phyloP scores from a whole-genome alignment of 2,113 vertebrate species.

The Struthidea cinerea region DNA sequence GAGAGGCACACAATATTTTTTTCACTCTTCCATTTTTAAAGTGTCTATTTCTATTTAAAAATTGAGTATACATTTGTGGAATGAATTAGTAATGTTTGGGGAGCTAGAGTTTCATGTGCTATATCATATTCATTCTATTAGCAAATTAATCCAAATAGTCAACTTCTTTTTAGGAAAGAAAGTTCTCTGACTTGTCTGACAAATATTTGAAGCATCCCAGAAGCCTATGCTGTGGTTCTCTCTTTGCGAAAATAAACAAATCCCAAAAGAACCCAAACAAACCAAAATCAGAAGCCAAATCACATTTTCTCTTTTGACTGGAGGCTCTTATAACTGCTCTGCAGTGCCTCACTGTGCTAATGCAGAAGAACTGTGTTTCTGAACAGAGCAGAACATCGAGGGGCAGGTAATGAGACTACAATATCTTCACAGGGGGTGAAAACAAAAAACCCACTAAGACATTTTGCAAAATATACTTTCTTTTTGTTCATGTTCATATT shows the following conservation, averaged over 20 bases:
- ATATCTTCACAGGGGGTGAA: not conserved
- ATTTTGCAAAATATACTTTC: not conserved
- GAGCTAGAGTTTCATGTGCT: not conserved
- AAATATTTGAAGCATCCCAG: not conserved
- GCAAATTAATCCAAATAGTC: not conserved
- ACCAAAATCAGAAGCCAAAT: not conserved
- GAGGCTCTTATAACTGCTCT: not conserved
- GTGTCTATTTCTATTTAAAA: not conserved
- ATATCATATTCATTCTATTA: not conserved
- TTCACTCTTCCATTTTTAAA: not conserved
- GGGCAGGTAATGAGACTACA: not conserved
- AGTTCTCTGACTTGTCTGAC: not conserved
- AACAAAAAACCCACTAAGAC: not conserved
- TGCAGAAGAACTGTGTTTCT: not conserved
- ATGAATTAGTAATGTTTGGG: not conserved
- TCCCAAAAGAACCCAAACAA: not conserved
- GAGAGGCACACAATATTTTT: not conserved
- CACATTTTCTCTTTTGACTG: not conserved
- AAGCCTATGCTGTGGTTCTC: not conserved
- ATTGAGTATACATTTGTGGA: not conserved
- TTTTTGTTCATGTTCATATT: not conserved
- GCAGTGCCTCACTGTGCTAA: not conserved
- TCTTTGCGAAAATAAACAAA: not conserved
- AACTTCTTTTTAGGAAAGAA: not conserved
- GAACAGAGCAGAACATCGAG: accelerated